Evolutionary conservation across 2,888 invertebrate species (phyloP), one percentile per base, ranked within the genome.

Genomic region (Temnothorax unifasciatus): DNA sequence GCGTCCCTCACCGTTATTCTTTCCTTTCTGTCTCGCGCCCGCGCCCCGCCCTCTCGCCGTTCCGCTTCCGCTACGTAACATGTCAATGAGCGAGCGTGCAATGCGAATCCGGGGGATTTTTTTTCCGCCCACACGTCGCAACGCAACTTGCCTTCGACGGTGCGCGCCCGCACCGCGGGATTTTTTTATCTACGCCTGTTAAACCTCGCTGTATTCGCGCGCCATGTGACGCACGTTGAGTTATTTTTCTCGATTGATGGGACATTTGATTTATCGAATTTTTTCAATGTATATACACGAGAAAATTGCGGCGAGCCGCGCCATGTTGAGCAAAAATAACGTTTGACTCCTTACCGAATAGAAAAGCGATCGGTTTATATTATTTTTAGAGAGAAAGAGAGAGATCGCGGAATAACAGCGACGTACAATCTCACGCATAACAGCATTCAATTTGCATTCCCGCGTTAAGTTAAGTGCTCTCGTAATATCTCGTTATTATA

Each of bases 181-280:
- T 54, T 77, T 77, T 77, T 34, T 68, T 77, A 54, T 77, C 76
- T 18, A 25, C 21, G 25, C 9, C 38, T 52, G 50, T 64, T 50
- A 47, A 75, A 5, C 47, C 21, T 21, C 50, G 38, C 25, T 9
- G 15, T 44, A 74, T 61, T 15, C 18, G n/a, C 34, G 25, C 38
- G 18, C 34, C 34, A 21, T 13, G 76, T 41, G 52, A 77, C 41
- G 68, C 52, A 25, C 66, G 47, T 25, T 68, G 68, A 68, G 38
- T 18, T 34, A 8, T 38, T n/a, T 57, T 54, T 54, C 9, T 25
- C 38, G 25, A 76, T 52, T 8, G 34, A 52, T 25, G 38, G 29
- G 3, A 25, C 15, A 29, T 54, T 41, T 68, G 68, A 68, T 69
- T 69, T 69, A 25, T 66, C 38, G 76, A 34, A 18, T 44, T 25